Percentiles rank a stretch among this genome's conserved stretches.
Evolutionary conservation across 2,113 vertebrate species (phyloP).

Genomic region (Verasper variegatus): DNA sequence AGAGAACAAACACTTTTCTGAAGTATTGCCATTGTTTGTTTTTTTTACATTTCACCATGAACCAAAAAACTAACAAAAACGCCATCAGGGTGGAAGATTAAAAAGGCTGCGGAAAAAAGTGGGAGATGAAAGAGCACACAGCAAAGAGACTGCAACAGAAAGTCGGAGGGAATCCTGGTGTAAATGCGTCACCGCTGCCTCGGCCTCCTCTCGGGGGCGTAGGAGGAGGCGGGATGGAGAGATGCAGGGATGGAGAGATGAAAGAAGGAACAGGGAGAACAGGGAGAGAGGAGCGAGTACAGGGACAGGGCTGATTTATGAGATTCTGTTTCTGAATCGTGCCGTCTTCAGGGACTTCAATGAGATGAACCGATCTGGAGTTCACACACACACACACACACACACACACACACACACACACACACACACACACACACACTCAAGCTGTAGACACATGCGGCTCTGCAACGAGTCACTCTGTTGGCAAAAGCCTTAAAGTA

Average conservation of each 20-base stretch:
- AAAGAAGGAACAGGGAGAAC: slow-evolving; percentile 52
- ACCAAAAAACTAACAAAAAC: not conserved
- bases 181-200: slow-evolving; percentile 76
- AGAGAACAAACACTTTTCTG: not conserved
- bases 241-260: slow-evolving; percentile 58
- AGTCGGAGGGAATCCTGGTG: slow-evolving; percentile 76
- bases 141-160: slow-evolving; percentile 11
- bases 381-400: slow-evolving; percentile 17
- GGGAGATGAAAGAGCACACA: slow-evolving; percentile 38
- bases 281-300: slow-evolving; percentile 57
- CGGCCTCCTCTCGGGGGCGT: slow-evolving; percentile 53
- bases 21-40: not conserved
- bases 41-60: not conserved
- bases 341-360: slow-evolving; percentile 62
- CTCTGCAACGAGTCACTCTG: slow-evolving; percentile 43
- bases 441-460: slow-evolving; percentile 42
- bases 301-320: slow-evolving; percentile 78
- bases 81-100: slow-evolving; percentile 1
- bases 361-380: slow-evolving; percentile 59
- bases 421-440: slow-evolving; percentile 31
- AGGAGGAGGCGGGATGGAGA: slow-evolving; percentile 51
- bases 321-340: slow-evolving; percentile 72
- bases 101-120: slow-evolving; percentile 14
- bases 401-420: slow-evolving; percentile 26
- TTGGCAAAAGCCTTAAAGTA: slow-evolving; percentile 59